Percentiles rank a stretch among this genome's conserved stretches.
These are phyloP conservation scores for Streptopelia turtur DNA, from an alignment of 2,797 vertebrate genomes.

Conservation along the genomic window DNA sequence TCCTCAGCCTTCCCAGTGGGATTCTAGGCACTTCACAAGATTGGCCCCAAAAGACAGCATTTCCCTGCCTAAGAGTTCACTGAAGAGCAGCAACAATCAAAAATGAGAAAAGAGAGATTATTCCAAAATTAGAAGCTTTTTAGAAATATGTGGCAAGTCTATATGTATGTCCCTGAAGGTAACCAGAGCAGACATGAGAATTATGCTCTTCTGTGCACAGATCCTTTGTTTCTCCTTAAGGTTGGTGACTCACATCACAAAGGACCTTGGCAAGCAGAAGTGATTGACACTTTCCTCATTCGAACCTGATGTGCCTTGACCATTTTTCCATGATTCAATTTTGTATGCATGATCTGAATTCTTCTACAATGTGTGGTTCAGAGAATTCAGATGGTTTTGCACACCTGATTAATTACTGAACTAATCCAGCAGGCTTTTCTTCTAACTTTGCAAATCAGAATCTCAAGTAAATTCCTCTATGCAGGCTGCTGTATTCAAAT, in stretches of 20 bases:
- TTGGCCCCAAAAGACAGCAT: not conserved
- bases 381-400: constrained; percentile 41
- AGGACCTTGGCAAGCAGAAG: constrained; percentile 26
- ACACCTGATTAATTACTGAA: constrained; percentile 55
- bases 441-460: not conserved
- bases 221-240: constrained; percentile 34
- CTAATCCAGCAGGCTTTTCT: not conserved
- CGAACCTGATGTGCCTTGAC: constrained; percentile 11
- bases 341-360: constrained; percentile 27
- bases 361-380: not conserved
- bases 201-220: constrained; percentile 7
- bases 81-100: not conserved
- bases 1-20: not conserved
- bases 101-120: not conserved
- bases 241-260: constrained; percentile 8
- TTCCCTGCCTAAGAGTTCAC: not conserved
- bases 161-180: not conserved
- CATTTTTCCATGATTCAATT: constrained; percentile 24
- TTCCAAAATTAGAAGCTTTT: not conserved
- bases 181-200: constrained; percentile 14
- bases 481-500: not conserved
- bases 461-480: not conserved
- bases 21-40: not conserved
- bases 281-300: constrained; percentile 23
- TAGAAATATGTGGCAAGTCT: constrained; percentile 8